These are phyloP conservation scores for Acanthopagrus latus DNA, from an alignment of 2,797 vertebrate genomes.

Conservation along the genomic window DNA sequence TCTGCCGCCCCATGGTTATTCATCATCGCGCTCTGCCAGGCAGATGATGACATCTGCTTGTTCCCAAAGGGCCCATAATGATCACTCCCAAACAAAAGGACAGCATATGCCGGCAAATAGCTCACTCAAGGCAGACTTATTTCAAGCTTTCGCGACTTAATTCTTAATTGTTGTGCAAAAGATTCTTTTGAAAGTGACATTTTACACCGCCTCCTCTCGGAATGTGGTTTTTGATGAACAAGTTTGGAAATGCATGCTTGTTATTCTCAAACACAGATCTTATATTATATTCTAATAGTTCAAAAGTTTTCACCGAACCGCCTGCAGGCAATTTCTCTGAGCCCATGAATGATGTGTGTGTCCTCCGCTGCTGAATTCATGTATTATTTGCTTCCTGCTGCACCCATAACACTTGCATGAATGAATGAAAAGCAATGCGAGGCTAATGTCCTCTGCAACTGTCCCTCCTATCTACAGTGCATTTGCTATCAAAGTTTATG, in stretches of 20 bases:
- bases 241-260: constrained; percentile 5
- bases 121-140: constrained; percentile 69
- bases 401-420: constrained; percentile 26
- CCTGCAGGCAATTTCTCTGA: constrained; percentile 24
- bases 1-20: constrained; percentile 71
- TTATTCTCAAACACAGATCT: constrained; percentile 24
- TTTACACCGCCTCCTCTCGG: constrained; percentile 18
- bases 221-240: constrained; percentile 18
- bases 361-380: constrained; percentile 49
- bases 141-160: constrained; percentile 54
- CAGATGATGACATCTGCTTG: constrained; percentile 80
- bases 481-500: constrained; percentile 28
- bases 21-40: constrained; percentile 76
- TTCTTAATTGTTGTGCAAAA: constrained; percentile 61
- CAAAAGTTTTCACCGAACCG: constrained; percentile 27
- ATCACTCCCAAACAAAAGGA: constrained; percentile 78
- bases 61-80: constrained; percentile 77
- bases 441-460: constrained; percentile 9
- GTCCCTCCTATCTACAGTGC: constrained; percentile 17
- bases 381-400: constrained; percentile 44
- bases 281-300: constrained; percentile 24
- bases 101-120: constrained; percentile 75
- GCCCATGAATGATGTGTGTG: constrained; percentile 29
- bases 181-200: constrained; percentile 45
- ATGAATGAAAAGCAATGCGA: constrained; percentile 46